Conservation (phyloP, 2,113 vertebrate species). For the Tenrec ecaudatus region DNA sequence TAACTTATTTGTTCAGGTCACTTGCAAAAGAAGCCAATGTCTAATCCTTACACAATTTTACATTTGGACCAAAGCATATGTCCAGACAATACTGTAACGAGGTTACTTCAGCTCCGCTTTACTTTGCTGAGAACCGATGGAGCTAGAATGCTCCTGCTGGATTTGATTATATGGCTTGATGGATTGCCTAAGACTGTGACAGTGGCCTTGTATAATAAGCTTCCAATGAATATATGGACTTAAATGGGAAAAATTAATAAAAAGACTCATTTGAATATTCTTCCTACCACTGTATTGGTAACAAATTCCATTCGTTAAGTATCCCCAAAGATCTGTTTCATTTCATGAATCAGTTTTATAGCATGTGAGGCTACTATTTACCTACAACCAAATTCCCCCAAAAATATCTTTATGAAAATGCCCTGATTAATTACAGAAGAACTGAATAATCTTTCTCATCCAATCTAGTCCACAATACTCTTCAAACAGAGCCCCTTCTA, state of each 20-base stretch:
- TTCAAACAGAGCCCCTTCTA: background rate
- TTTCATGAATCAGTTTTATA: background rate
- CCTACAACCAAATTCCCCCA: background rate
- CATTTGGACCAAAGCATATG: background rate
- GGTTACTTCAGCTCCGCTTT: background rate
- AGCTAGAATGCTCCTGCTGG: background rate
- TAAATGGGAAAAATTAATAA: constrained; percentile 35
- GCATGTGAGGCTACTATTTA: background rate
- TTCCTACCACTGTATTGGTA: background rate
- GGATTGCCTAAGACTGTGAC: background rate
- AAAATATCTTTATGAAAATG: constrained; percentile 5
- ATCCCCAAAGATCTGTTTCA: background rate
- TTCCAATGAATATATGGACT: background rate
- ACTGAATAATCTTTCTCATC: background rate
- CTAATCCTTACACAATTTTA: background rate
- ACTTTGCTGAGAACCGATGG: background rate
- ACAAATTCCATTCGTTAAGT: background rate
- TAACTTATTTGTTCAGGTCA: background rate
- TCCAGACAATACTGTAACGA: background rate
- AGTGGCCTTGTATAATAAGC: background rate
- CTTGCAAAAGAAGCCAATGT: background rate
- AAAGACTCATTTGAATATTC: background rate
- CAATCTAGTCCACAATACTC: background rate
- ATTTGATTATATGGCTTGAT: background rate
- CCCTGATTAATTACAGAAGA: constrained; percentile 27